Base-by-base conservation (phyloP, 2,113 vertebrate species). In the Ovis canadensis region DNA sequence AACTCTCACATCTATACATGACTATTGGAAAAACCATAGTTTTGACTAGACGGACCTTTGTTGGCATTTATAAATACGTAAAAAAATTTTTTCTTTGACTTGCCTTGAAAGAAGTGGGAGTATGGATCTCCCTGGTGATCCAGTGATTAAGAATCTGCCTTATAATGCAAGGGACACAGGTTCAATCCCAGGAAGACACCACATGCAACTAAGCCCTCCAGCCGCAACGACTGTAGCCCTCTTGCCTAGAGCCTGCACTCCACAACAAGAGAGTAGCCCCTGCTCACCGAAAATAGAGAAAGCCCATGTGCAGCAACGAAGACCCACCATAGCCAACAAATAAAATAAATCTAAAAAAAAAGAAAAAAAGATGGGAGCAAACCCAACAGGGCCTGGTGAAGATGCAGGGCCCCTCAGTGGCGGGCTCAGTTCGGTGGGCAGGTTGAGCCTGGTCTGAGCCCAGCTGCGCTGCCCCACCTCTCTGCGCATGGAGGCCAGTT, bases 351-450 rank as follows among this genome's bases (percentile, higher is more conserved):
- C 64, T 11, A 19, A 12, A 36, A 36, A 67, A 71, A 36, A 36
- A 17, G 3, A n/a, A 7, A 13, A 16, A 96, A 43, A 71, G 21
- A 45, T 3, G 31, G 11, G 48, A 25, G 16, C 62, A 71, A 60
- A 67, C 83, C 40, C 31, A 23, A 5, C 5, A 55, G 52, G 85
- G 40, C 6, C 7, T 6, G 33, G 33, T 25, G 36, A 33, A 54
- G 36, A 62, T 25, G 31, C 0, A 0, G 74, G 54, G 9, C 64
- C 12, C 9, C 3, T 12, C 1, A 25, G 36, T 2, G 7, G 52
- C 23, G 43, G 17, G 43, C 45, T 67, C 33, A 8, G 45, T 57
- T 14, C n/a, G 0, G 48, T 11, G 9, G 0, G 31, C 6, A 15
- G 27, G 90, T 14, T 1, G 78, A 74, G 45, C 11, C 9, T 59